A percentile compares a stretch with the other conserved stretches of the same genome.
These are phyloP conservation scores for Schizotus pectinicornis DNA, from an alignment of 2,888 invertebrate genomes.

Conservation along the genomic window DNA sequence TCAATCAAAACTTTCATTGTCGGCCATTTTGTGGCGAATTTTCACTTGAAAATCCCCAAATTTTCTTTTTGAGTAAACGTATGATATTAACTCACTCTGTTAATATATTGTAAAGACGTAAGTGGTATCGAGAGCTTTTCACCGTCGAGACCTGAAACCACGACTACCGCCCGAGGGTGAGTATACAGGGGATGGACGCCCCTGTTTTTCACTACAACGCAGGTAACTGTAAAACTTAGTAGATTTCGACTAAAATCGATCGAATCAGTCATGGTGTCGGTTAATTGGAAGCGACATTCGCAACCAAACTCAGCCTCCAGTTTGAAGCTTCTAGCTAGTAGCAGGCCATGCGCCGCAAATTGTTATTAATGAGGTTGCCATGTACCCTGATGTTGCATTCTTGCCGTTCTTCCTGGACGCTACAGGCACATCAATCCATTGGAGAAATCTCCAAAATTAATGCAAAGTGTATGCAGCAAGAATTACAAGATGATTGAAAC, in stretches of 20 bases:
- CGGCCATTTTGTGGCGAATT: not conserved
- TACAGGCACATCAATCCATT: too few relatives aligned
- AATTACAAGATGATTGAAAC: too few relatives aligned
- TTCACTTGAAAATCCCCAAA: not conserved
- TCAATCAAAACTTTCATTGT: not conserved
- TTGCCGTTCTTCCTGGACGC: too few relatives aligned
- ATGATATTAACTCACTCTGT: slow-evolving; percentile 62
- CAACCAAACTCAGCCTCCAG: too few relatives aligned
- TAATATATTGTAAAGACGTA: slow-evolving; percentile 60
- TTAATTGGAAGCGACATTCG: too few relatives aligned
- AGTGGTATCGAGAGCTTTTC: slow-evolving; percentile 50
- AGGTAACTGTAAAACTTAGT: slow-evolving; percentile 27
- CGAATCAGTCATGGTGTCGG: too few relatives aligned
- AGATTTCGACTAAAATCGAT: slow-evolving; percentile 2
- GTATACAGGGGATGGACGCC: slow-evolving; percentile 38
- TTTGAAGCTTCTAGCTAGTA: too few relatives aligned
- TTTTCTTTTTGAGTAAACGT: slow-evolving; percentile 38
- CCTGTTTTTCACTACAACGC: slow-evolving; percentile 24
- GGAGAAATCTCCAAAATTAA: too few relatives aligned
- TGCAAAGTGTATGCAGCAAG: too few relatives aligned
- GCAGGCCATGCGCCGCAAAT: too few relatives aligned
- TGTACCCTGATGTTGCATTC: too few relatives aligned
- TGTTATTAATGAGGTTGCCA: too few relatives aligned
- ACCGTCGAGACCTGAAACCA: slow-evolving; percentile 30
- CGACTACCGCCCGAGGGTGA: slow-evolving; percentile 39